Evolutionary conservation across 1,140 invertebrate genomes (phyloP), one percentile per base, ranked within the genome.

Genomic region (Drosophila pachea): DNA sequence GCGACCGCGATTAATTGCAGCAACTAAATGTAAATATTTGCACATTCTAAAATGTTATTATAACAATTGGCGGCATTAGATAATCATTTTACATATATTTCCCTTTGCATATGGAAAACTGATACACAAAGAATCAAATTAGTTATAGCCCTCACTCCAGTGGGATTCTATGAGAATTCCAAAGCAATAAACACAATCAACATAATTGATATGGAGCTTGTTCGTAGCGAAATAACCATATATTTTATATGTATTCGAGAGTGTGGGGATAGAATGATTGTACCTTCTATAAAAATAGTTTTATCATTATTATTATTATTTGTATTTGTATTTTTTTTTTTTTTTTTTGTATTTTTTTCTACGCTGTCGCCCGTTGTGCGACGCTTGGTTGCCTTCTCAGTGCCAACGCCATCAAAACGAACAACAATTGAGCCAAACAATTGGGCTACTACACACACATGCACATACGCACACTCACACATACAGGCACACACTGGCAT

Each of bases 391-490:
- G 76, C 73, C 68, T 66, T 53, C 65, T 56, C 68, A 49, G 52
- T 62, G 62, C 62, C 63, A 61, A 71, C 63, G 77, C 77, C 73
- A 81, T 65, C 62, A 64, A 79, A 79, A 75, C 65, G 68, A 73
- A 68, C 76, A 64, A 79, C 77, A 79, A 79, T 79, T 79, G 76
- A 81, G 73, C 73, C 64, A 55, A 45, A 78, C 76, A 78, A 78
- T 79, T 78, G 77, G 76, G 66, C 56, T 79, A 65, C 40, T 14
- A 43, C 12, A 73, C 52, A 74, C 47, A 66, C 52, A 54, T 38
- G 69, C 29, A 65, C 55, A 49, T 16, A 36, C 5, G 40, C 8
- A 42, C 14, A 42, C 8, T 35, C n/a, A 22, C 11, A 61, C 40
- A 61, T 7, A 64, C 22, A 66, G n/a, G 59, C 59, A 72, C 36